Evolutionary conservation across 2,113 vertebrate genomes (phyloP).

Genomic region (Tylochromis polylepis): DNA sequence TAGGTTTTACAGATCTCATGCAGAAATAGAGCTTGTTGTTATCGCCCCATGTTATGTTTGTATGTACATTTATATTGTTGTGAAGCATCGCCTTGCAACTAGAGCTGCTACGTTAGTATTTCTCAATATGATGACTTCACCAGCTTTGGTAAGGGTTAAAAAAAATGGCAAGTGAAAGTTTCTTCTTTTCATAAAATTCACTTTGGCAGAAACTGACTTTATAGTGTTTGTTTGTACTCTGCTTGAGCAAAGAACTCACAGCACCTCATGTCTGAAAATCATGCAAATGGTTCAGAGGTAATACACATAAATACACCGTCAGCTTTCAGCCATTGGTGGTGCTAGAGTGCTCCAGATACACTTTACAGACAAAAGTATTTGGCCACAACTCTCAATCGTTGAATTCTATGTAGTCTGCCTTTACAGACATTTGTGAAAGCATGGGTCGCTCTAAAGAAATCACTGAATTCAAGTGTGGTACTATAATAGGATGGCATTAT

Average conservation of each 20-base stretch:
- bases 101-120: background rate
- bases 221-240: background rate
- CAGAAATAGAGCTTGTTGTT: background rate
- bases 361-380: background rate
- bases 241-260: background rate
- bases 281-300: background rate
- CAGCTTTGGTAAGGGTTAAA: background rate
- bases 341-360: background rate
- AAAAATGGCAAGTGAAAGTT: background rate
- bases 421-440: background rate
- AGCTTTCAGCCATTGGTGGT: background rate
- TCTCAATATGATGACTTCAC: background rate
- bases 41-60: background rate
- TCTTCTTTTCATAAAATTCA: background rate
- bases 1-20: background rate
- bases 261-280: background rate
- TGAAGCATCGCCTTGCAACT: background rate
- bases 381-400: background rate
- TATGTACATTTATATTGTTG: background rate
- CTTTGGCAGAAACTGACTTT: background rate
- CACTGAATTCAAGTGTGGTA: too few relatives aligned
- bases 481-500: too few relatives aligned
- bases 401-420: background rate
- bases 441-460: too few relatives aligned
- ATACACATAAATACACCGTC: background rate